Evolutionary conservation across 37 sponge, comb jelly and placozoan species (phyloP).

Genomic region (Spongilla lacustris): DNA sequence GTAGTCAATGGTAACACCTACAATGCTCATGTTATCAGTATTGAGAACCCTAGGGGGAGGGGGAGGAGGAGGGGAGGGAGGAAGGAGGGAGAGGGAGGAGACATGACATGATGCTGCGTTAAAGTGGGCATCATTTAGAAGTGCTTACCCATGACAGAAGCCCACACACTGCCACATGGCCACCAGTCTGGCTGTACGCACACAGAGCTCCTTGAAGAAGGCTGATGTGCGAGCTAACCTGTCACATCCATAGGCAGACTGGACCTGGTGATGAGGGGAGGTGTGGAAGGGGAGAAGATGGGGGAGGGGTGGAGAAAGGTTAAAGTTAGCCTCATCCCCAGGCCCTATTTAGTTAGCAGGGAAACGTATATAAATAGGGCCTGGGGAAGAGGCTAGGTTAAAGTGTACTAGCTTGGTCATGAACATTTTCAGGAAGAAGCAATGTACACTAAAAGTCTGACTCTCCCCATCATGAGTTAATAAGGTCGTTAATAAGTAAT

Average conservation of each 20-base stretch:
- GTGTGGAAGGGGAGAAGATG: not conserved
- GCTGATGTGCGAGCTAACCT: not conserved
- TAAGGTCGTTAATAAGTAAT: no score
- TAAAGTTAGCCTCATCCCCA: no score
- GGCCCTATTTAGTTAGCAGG: no score
- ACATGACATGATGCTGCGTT: no score
- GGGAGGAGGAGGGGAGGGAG: no score
- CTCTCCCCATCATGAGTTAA: no score
- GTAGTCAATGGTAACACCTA: slow-evolving; percentile 98
- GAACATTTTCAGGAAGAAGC: no score
- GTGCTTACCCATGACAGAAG: slow-evolving; percentile 85
- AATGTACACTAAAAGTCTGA: no score
- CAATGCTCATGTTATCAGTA: slow-evolving; percentile 98
- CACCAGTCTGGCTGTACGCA: slow-evolving; percentile 79
- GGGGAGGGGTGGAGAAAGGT: not conserved
- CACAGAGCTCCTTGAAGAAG: slow-evolving; percentile 81
- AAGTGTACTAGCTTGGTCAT: no score
- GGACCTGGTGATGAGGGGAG: not conserved
- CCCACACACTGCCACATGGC: slow-evolving; percentile 94
- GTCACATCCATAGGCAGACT: slow-evolving; percentile 8
- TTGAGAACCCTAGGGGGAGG: slow-evolving; percentile 88
- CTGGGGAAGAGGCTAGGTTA: no score
- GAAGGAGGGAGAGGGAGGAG: no score
- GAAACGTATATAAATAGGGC: no score
- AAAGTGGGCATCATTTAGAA: not conserved